Conservation (phyloP, 2,888 invertebrate species). For the Melanophora roralis region DNA sequence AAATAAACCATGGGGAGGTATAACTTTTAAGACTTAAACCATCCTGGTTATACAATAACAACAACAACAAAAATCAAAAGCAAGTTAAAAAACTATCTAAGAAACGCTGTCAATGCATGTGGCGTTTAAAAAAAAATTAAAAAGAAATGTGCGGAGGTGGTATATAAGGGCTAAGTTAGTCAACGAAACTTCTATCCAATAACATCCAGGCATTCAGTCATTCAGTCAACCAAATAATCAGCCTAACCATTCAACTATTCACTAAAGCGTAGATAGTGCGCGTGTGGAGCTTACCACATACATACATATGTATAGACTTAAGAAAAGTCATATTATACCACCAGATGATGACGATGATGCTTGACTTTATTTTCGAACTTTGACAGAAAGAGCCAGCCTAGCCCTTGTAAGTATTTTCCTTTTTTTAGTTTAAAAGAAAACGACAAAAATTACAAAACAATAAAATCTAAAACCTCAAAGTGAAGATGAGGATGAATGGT, state of each 20-base stretch:
- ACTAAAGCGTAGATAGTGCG: slow-evolving; percentile 48
- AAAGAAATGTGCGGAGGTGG: slow-evolving; percentile 57
- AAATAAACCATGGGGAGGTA: slow-evolving; percentile 56
- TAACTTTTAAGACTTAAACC: slow-evolving; percentile 12
- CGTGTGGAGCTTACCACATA: slow-evolving; percentile 60
- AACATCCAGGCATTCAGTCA: not conserved
- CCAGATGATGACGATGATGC: slow-evolving; percentile 50
- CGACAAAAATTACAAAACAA: slow-evolving; percentile 27
- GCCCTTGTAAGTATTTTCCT: slow-evolving; percentile 54
- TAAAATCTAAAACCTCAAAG: slow-evolving; percentile 50
- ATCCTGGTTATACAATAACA: slow-evolving; percentile 39
- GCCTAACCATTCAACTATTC: slow-evolving; percentile 32
- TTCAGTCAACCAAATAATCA: slow-evolving; percentile 3
- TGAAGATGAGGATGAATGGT: slow-evolving; percentile 58
- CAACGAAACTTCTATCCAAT: slow-evolving; percentile 16
- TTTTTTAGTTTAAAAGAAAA: slow-evolving; percentile 19
- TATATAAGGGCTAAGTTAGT: slow-evolving; percentile 55
- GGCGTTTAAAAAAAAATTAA: slow-evolving; percentile 43
- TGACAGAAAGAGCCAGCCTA: slow-evolving; percentile 61
- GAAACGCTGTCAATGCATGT: slow-evolving; percentile 54
- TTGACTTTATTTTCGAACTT: slow-evolving; percentile 62
- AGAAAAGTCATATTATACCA: slow-evolving; percentile 41
- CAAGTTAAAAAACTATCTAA: slow-evolving; percentile 29
- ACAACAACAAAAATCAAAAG: slow-evolving; percentile 14
- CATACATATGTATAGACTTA: slow-evolving; percentile 45